Evolutionary conservation across 2,113 vertebrate species (phyloP).

Genomic region (Dermatemys mawii): DNA sequence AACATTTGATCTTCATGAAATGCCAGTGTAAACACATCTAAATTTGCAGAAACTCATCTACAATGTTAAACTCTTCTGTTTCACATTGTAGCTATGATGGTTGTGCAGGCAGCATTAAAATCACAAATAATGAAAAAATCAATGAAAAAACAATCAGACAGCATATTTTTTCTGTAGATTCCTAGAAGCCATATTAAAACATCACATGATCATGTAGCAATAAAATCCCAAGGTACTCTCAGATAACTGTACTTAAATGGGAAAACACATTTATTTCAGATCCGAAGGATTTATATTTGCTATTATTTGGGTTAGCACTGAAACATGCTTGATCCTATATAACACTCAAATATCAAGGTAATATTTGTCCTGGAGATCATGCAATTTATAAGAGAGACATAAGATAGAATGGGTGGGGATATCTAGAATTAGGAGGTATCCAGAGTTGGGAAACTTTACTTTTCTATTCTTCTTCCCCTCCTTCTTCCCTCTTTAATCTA

Average conservation of each 20-base stretch:
- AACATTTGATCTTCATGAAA: neutral
- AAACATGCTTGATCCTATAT: neutral
- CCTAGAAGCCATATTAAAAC: neutral
- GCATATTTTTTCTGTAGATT: neutral
- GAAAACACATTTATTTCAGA: neutral
- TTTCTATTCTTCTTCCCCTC: neutral
- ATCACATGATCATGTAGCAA: neutral
- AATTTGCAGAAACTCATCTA: neutral
- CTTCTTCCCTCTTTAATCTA: neutral
- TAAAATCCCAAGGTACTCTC: neutral
- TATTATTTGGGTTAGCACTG: neutral
- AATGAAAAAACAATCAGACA: neutral
- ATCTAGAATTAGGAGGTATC: neutral
- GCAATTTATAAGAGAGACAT: slow-evolving; percentile 1
- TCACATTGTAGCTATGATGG: neutral
- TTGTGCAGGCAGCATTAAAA: neutral
- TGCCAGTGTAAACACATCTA: neutral
- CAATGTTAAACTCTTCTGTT: rapidly evolving
- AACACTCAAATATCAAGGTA: neutral
- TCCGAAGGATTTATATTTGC: neutral
- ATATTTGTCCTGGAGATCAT: neutral
- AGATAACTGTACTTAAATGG: neutral
- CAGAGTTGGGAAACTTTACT: neutral
- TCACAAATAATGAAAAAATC: neutral
- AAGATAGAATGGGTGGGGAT: neutral